These are phyloP conservation scores for Phenganax subtilis DNA, from an alignment of 92 coral and sea anemone species.

Conservation along the genomic window DNA sequence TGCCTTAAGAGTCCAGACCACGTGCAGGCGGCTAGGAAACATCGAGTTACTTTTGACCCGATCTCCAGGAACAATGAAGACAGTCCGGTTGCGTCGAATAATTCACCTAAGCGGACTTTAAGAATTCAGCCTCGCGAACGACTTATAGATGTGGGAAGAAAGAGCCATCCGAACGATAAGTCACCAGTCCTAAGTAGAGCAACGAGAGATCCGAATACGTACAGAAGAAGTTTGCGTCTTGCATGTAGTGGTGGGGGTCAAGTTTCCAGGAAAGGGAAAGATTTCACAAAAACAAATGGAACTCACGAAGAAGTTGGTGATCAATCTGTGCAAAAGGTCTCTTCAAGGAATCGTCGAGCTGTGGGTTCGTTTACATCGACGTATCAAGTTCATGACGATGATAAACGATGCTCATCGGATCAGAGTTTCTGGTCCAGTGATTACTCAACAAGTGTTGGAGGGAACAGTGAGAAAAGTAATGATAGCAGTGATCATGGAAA, in stretches of 20 bases:
- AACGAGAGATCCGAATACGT: background rate
- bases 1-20: slow-evolving; percentile 30
- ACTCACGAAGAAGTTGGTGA: background rate
- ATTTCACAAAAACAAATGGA: slow-evolving; percentile 11
- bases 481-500: slow-evolving; percentile 16
- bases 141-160: slow-evolving; percentile 16
- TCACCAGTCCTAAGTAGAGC: background rate
- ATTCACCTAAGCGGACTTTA: background rate
- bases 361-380: slow-evolving; percentile 34
- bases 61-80: slow-evolving; percentile 24
- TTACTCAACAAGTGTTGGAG: slow-evolving; percentile 38
- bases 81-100: slow-evolving; percentile 2
- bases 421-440: slow-evolving; percentile 42
- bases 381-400: slow-evolving; percentile 33
- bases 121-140: slow-evolving; percentile 33
- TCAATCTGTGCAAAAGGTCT: background rate
- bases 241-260: slow-evolving; percentile 13
- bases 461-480: slow-evolving; percentile 38
- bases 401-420: slow-evolving; percentile 31
- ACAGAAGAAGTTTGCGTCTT: slow-evolving; percentile 25
- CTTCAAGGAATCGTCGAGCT: slow-evolving; percentile 5
- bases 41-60: slow-evolving; percentile 39
- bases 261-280: background rate
- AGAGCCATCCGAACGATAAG: background rate
- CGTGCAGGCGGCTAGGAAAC: slow-evolving; percentile 26